phyloP scores from a whole-genome alignment of 2,797 vertebrate genomes.

The Siniperca scherzeri region DNA sequence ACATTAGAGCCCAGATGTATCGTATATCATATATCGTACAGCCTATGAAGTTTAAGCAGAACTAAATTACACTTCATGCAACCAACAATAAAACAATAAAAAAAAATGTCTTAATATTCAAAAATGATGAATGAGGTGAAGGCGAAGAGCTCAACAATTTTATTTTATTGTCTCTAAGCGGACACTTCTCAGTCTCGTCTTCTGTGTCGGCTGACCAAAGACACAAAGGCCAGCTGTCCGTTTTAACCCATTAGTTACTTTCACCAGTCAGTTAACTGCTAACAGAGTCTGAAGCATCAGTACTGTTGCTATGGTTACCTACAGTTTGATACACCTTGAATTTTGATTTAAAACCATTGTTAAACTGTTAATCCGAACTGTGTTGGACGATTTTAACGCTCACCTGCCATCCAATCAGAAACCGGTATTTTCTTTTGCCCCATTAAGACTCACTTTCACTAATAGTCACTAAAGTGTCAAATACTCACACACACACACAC shows the following conservation, averaged over 20 bases:
- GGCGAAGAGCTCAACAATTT: too few relatives aligned
- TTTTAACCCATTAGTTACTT: too few relatives aligned
- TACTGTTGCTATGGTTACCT: background rate
- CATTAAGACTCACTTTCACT: background rate
- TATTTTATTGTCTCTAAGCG: too few relatives aligned
- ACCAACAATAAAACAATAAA: background rate
- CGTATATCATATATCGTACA: background rate
- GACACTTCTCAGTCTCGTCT: too few relatives aligned
- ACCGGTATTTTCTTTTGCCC: background rate
- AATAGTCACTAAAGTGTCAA: background rate
- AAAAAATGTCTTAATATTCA: background rate
- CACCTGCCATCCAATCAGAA: background rate
- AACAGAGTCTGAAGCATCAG: background rate
- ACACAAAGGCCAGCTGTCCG: too few relatives aligned
- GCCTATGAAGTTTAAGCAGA: background rate
- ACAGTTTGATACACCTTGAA: background rate
- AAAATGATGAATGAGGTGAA: background rate
- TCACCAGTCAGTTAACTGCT: too few relatives aligned
- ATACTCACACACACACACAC: background rate
- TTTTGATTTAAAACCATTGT: too few relatives aligned
- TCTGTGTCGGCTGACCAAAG: too few relatives aligned
- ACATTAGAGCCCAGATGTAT: too few relatives aligned
- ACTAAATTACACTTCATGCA: background rate
- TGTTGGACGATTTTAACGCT: background rate
- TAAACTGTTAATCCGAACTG: background rate